Evolutionary conservation across 2,797 vertebrate genomes (phyloP).

Genomic region (Typhlichthys eigenmanni): DNA sequence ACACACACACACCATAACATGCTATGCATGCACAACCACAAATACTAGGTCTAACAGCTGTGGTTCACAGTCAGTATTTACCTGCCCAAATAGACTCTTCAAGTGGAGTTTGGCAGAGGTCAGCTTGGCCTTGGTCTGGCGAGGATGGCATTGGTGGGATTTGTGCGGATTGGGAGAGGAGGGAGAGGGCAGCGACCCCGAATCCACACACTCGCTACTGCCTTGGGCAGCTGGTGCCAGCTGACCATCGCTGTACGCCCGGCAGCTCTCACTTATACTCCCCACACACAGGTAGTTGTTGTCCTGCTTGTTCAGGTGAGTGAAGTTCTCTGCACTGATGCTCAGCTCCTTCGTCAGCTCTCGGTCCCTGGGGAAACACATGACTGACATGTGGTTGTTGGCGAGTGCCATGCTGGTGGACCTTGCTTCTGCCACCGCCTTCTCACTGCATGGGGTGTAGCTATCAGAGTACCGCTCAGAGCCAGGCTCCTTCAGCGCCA

Average conservation of each 20-base stretch:
- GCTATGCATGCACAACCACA: background rate
- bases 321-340: slow-evolving; percentile 67
- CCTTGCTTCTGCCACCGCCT: background rate
- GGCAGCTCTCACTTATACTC: slow-evolving; percentile 64
- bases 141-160: slow-evolving; percentile 32
- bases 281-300: slow-evolving; percentile 52
- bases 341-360: slow-evolving; percentile 66
- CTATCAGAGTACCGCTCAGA: background rate
- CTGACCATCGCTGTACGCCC: slow-evolving; percentile 84
- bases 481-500: slow-evolving; percentile 24
- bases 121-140: slow-evolving; percentile 61
- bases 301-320: slow-evolving; percentile 39
- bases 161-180: slow-evolving; percentile 28
- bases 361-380: background rate
- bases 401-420: background rate
- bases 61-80: slow-evolving; percentile 9
- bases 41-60: slow-evolving; percentile 7
- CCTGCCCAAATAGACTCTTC: slow-evolving; percentile 79
- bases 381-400: slow-evolving; percentile 34
- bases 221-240: slow-evolving; percentile 52
- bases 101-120: slow-evolving; percentile 79
- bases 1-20: background rate
- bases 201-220: slow-evolving; percentile 47
- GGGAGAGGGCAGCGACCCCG: slow-evolving; percentile 28
- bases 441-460: slow-evolving; percentile 9